A percentile compares a stretch with the other conserved stretches of the same genome.
Conservation (phyloP, 2,888 invertebrate genomes). For the Amphimallon solstitiale region DNA sequence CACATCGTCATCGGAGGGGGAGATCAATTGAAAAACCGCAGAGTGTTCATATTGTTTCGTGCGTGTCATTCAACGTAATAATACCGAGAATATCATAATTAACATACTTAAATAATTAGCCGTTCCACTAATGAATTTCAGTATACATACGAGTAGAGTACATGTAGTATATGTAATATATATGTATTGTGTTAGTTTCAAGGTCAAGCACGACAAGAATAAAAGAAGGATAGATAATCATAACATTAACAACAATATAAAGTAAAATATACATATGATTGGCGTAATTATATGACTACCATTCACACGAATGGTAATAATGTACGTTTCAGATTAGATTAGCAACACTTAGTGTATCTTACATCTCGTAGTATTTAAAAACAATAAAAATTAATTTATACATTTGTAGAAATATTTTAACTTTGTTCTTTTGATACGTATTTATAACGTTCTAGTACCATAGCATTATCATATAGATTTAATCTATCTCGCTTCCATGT, state of each 20-base stretch:
- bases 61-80: slow-evolving; percentile 28
- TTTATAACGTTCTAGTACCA: too few species aligned
- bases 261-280: slow-evolving; percentile 8
- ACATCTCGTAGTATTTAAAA: too few species aligned
- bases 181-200: slow-evolving; percentile 1
- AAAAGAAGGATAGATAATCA: background rate
- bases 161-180: background rate
- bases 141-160: slow-evolving; percentile 1
- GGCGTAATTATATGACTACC: slow-evolving; percentile 7
- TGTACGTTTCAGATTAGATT: too few species aligned
- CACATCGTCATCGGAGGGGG: background rate
- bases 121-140: slow-evolving; percentile 26
- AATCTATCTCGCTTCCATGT: too few species aligned
- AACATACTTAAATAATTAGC: slow-evolving; percentile 25
- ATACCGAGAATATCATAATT: slow-evolving; percentile 23
- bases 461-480: too few species aligned
- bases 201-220: slow-evolving; percentile 6
- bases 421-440: too few species aligned
- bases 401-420: too few species aligned
- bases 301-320: slow-evolving; percentile 7
- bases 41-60: slow-evolving; percentile 14
- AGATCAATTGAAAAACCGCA: slow-evolving; percentile 29
- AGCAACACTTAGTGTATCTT: too few species aligned
- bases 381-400: too few species aligned
- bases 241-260: slow-evolving; percentile 11